Base-by-base conservation (phyloP, 2,797 vertebrate genomes). In the Steatocranus sp. region DNA sequence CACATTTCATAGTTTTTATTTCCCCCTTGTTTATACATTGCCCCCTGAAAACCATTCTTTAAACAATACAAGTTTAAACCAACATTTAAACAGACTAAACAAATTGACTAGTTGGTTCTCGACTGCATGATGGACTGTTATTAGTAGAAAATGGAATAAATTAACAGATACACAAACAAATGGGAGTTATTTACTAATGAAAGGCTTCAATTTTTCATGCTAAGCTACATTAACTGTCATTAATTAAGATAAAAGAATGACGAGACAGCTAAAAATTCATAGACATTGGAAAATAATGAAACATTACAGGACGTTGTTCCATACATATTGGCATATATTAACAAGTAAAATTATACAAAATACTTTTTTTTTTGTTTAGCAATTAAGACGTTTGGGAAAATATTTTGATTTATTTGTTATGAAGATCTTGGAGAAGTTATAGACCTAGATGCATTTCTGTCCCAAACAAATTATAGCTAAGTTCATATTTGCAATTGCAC, bases 331-430 rank as follows among this genome's bases (percentile, higher is more conserved):
- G 93, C 89, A 95, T 94, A 95, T 95, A 96, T 92, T 94, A 94
- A 95, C 91, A 95, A 91, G 88, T 95, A 86, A 93, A 96, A 96
- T 95, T 96, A 96, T 95, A 95, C 92, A 96, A 96, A 96, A 95
- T 94, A 95, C 88, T 93, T 94, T 91, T 92, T 91, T 92, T 73
- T 92, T 93, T 93, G 93, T 92, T 93, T 89, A 93, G 93, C 91
- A 94, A 94, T 96, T 93, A 93, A 93, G 83, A 95, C 83, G 86
- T 93, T 92, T 95, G 94, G 91, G 94, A 94, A 96, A 95, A 95
- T 95, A 96, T 96, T 93, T 94, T 87, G 79, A 93, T 95, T 95
- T 93, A 94, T 95, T 95, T 94, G 88, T 95, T 94, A 93, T 91
- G 90, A 95, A 90, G 89, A 92, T 92, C 88, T 92, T 90, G 90